Conservation (phyloP, 1,140 invertebrate species). For the Atopsyche davidsoni region DNA sequence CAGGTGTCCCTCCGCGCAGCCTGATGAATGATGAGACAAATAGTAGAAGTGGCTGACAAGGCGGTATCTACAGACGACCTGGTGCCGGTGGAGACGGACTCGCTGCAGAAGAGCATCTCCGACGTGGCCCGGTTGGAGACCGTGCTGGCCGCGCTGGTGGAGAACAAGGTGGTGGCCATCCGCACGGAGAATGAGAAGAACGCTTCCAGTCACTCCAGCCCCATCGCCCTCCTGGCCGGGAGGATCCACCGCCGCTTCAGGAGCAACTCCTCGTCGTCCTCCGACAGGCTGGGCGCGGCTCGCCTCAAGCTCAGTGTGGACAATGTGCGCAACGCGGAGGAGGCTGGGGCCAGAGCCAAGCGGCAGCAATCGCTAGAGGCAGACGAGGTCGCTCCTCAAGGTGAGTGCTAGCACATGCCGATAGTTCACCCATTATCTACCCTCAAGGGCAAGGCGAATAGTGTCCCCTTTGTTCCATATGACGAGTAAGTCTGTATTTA, state of each 20-base stretch:
- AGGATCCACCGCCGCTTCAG: conserved; percentile 25
- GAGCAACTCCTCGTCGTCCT: conserved; percentile 26
- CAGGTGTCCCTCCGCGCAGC: background rate
- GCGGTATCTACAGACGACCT: conserved; percentile 48
- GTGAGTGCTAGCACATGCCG: conserved; percentile 8
- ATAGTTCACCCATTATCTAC: no score
- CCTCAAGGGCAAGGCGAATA: no score
- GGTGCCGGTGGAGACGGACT: conserved; percentile 30
- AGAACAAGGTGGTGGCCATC: conserved; percentile 39
- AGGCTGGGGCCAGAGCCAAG: background rate
- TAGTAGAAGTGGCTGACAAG: conserved; percentile 46
- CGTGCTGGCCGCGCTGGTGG: conserved; percentile 45
- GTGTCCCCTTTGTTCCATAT: no score
- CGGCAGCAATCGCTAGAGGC: conserved; percentile 9
- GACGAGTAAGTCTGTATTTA: no score
- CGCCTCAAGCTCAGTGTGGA: conserved; percentile 26
- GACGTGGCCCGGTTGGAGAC: conserved; percentile 45
- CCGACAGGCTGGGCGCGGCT: conserved; percentile 19
- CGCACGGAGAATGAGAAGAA: conserved; percentile 23
- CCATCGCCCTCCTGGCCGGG: conserved; percentile 20
- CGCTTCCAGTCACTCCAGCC: conserved; percentile 26
- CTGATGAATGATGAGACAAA: conserved; percentile 29
- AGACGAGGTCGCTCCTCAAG: conserved; percentile 13
- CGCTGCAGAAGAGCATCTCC: conserved; percentile 30
- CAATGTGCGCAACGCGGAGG: conserved; percentile 20